These are phyloP conservation scores for human (Homo sapiens) DNA, from an alignment of 2,113 vertebrate genomes.

Conservation along the genomic window GRCh38 chr2:129423501-129424000, in stretches of 20 bases:
- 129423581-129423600: no score
- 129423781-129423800: neutral
- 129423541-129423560: no score
- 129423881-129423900: no score
- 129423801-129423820: neutral
- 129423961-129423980: neutral
- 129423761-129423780: neutral
- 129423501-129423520: neutral
- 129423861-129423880: neutral
- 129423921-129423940: neutral
- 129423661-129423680: no score
- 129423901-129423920: neutral
- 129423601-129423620: no score
- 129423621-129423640: rapidly evolving
- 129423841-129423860: neutral
- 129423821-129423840: neutral
- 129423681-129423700: neutral
- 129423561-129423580: no score
- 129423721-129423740: neutral
- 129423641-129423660: no score
- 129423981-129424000: neutral
- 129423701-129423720: neutral
- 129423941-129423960: no score
- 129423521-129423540: neutral
- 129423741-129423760: neutral